phyloP scores from a whole-genome alignment of 2,113 vertebrate genomes.

The Notothenia coriiceps region DNA sequence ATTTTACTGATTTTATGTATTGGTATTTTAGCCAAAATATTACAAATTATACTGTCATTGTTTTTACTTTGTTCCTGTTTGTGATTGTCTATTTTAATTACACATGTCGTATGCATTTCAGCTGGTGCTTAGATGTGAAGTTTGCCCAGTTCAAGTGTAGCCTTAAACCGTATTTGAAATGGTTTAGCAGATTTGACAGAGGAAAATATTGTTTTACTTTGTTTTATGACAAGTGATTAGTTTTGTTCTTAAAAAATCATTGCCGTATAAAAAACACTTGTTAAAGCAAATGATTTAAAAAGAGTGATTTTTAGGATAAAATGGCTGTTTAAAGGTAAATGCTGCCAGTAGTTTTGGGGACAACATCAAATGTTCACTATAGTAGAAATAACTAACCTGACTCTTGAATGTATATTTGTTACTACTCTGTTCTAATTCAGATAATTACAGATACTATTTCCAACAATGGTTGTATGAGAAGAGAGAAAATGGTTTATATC shows the following conservation, averaged over 20 bases:
- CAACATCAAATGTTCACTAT: slow-evolving; percentile 12
- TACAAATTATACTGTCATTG: slow-evolving; percentile 22
- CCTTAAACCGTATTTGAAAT: slow-evolving; percentile 50
- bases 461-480: background rate
- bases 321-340: slow-evolving; percentile 14
- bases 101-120: slow-evolving; percentile 49
- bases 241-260: slow-evolving; percentile 31
- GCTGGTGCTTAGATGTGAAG: slow-evolving; percentile 41
- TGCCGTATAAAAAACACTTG: slow-evolving; percentile 4
- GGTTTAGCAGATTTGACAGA: slow-evolving; percentile 55
- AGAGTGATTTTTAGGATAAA: slow-evolving; percentile 24
- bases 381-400: background rate
- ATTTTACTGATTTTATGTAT: slow-evolving; percentile 29
- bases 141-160: slow-evolving; percentile 64
- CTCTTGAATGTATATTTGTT: background rate
- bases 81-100: slow-evolving; percentile 64
- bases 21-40: slow-evolving; percentile 48
- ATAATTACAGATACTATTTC: background rate
- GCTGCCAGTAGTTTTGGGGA: background rate
- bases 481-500: background rate
- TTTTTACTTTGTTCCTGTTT: slow-evolving; percentile 49
- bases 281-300: slow-evolving; percentile 23
- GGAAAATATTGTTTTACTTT: slow-evolving; percentile 42
- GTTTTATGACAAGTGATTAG: slow-evolving; percentile 47
- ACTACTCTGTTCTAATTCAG: background rate